phyloP scores from a whole-genome alignment of 2,113 vertebrate species.

The Ancistrus triradiatus region DNA sequence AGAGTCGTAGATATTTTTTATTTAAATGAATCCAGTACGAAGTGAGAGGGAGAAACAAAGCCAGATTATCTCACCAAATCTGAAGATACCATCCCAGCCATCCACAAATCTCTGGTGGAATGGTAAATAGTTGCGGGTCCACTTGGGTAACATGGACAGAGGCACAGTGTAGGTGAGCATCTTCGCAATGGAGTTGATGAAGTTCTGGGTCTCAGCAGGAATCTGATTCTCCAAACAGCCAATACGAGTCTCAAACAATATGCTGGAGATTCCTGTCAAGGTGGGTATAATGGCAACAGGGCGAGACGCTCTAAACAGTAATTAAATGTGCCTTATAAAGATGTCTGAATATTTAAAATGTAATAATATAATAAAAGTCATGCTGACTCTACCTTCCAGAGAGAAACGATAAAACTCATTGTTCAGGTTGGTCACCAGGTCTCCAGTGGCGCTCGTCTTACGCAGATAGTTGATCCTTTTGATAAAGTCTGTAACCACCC shows the following conservation, averaged over 20 bases:
- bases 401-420: slow-evolving; percentile 70
- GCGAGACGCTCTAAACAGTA: too few relatives aligned
- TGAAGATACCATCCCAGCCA: slow-evolving; percentile 89
- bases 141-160: slow-evolving; percentile 70
- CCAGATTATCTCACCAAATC: slow-evolving; percentile 72
- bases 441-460: slow-evolving; percentile 58
- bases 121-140: slow-evolving; percentile 79
- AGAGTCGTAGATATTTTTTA: neutral
- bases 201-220: slow-evolving; percentile 73
- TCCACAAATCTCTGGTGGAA: slow-evolving; percentile 76
- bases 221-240: slow-evolving; percentile 83
- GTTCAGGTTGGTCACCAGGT: slow-evolving; percentile 60
- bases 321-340: too few relatives aligned
- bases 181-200: slow-evolving; percentile 77
- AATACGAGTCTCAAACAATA: slow-evolving; percentile 88
- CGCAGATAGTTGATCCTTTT: slow-evolving; percentile 57
- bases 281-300: too few relatives aligned
- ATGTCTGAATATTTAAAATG: neutral
- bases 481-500: slow-evolving; percentile 66
- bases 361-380: too few relatives aligned
- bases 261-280: slow-evolving; percentile 79
- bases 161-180: slow-evolving; percentile 78
- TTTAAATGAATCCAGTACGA: neutral
- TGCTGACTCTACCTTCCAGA: slow-evolving; percentile 61
- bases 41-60: neutral